These are phyloP conservation scores for Drymonia ruficornis DNA, from an alignment of 2,888 invertebrate genomes.

Conservation along the genomic window DNA sequence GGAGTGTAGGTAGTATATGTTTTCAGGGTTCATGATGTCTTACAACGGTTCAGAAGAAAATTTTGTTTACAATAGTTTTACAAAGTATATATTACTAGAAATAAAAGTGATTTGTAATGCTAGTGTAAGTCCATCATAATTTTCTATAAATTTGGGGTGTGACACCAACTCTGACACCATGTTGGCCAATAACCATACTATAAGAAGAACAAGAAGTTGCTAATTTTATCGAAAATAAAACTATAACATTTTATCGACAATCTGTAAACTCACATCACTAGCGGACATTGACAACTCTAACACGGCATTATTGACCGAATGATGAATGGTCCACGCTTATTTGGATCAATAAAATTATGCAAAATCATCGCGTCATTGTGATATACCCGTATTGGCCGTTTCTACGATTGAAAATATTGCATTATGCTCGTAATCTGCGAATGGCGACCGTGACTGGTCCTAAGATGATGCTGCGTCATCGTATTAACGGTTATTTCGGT, in stretches of 20 bases:
- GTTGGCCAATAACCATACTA: too few relatives aligned
- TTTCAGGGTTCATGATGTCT: too few relatives aligned
- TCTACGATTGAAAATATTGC: slow-evolving; percentile 54
- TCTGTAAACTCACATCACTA: slow-evolving; percentile 48
- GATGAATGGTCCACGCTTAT: slow-evolving; percentile 81
- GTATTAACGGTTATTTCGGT: slow-evolving; percentile 41
- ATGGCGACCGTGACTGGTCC: slow-evolving; percentile 26
- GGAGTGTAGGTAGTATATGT: too few relatives aligned
- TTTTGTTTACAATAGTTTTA: too few relatives aligned
- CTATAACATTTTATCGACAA: background rate
- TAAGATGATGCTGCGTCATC: slow-evolving; percentile 31
- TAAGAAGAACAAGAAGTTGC: too few relatives aligned
- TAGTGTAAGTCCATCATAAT: too few relatives aligned
- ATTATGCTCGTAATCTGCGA: slow-evolving; percentile 35
- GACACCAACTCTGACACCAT: too few relatives aligned
- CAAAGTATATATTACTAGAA: too few relatives aligned
- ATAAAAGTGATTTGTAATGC: too few relatives aligned
- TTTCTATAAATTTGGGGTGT: too few relatives aligned
- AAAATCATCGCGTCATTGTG: slow-evolving; percentile 77
- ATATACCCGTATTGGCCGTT: slow-evolving; percentile 64
- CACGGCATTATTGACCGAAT: slow-evolving; percentile 73
- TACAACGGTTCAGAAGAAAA: too few relatives aligned
- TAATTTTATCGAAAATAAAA: background rate
- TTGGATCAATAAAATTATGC: slow-evolving; percentile 83
- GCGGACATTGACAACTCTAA: slow-evolving; percentile 62